Conservation (phyloP, 2,113 vertebrate genomes). For the Myotis davidii region DNA sequence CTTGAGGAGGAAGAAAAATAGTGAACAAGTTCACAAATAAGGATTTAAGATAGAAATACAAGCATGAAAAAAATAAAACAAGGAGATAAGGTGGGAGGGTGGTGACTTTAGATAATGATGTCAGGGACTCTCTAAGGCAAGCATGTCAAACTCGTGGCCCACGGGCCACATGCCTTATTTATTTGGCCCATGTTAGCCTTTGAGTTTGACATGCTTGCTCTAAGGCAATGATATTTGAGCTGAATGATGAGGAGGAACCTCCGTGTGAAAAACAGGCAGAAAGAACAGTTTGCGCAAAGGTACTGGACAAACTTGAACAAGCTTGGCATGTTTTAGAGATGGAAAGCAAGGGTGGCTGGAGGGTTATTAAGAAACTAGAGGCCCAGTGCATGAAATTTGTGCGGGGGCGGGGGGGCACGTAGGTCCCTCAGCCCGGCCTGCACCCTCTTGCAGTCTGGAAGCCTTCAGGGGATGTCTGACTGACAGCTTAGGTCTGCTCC, state of each 20-base stretch:
- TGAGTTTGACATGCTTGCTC: too few relatives aligned
- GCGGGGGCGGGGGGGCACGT: too few relatives aligned
- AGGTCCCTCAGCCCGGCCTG: too few relatives aligned
- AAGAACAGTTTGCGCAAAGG: not conserved
- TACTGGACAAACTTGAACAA: not conserved
- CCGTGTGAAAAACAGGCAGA: not conserved
- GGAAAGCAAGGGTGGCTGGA: not conserved
- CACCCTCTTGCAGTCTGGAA: too few relatives aligned
- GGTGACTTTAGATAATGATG: not conserved
- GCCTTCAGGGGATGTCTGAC: too few relatives aligned
- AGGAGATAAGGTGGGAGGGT: too few relatives aligned
- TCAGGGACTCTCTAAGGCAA: not conserved
- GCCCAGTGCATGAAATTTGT: too few relatives aligned
- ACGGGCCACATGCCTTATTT: too few relatives aligned
- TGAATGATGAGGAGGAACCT: not conserved
- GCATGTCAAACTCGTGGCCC: too few relatives aligned
- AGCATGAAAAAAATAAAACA: not conserved
- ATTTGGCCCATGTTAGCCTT: too few relatives aligned
- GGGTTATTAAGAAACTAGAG: not conserved
- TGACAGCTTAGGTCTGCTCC: too few relatives aligned
- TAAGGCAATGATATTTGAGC: not conserved
- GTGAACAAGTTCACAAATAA: constrained; percentile 6
- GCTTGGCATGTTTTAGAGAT: not conserved
- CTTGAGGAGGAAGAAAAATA: constrained; percentile 5
- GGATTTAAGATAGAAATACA: not conserved